Evolutionary conservation across 2,113 vertebrate species (phyloP).

Genomic region (Crypturellus undulatus): DNA sequence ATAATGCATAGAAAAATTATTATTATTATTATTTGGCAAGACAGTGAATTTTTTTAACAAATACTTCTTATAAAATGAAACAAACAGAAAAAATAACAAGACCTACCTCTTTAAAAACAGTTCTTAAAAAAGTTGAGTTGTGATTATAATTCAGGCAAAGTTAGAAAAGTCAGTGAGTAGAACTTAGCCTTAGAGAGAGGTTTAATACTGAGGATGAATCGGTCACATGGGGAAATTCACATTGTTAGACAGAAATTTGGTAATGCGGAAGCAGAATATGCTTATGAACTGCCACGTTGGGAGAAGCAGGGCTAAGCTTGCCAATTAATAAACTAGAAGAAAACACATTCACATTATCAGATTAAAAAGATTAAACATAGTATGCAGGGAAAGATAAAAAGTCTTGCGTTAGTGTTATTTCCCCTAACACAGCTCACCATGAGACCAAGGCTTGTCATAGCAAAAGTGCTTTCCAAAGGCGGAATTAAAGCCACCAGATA

Average conservation of each 20-base stretch:
- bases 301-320: constrained; percentile 22
- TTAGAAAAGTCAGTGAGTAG: constrained; percentile 44
- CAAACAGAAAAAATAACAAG: neutral
- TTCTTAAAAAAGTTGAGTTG: constrained; percentile 50
- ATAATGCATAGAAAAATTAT: constrained; percentile 75
- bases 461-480: constrained; percentile 62
- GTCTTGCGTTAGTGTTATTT: constrained; percentile 38
- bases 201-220: constrained; percentile 38
- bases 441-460: constrained; percentile 48
- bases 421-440: constrained; percentile 34
- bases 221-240: constrained; percentile 35
- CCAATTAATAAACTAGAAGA: constrained; percentile 60
- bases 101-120: constrained; percentile 42
- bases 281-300: constrained; percentile 18
- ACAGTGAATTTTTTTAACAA: constrained; percentile 48
- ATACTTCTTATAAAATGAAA: constrained; percentile 64
- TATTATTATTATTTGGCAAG: constrained; percentile 72
- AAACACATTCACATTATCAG: constrained; percentile 50
- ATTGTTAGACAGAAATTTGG: constrained; percentile 53
- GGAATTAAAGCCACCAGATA: constrained; percentile 51
- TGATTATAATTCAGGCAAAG: neutral
- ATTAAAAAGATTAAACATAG: constrained; percentile 63
- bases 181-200: constrained; percentile 27
- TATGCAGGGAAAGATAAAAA: constrained; percentile 53
- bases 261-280: neutral